These are phyloP conservation scores for Pogonocherus hispidulus DNA, from an alignment of 2,888 invertebrate genomes.

Conservation along the genomic window DNA sequence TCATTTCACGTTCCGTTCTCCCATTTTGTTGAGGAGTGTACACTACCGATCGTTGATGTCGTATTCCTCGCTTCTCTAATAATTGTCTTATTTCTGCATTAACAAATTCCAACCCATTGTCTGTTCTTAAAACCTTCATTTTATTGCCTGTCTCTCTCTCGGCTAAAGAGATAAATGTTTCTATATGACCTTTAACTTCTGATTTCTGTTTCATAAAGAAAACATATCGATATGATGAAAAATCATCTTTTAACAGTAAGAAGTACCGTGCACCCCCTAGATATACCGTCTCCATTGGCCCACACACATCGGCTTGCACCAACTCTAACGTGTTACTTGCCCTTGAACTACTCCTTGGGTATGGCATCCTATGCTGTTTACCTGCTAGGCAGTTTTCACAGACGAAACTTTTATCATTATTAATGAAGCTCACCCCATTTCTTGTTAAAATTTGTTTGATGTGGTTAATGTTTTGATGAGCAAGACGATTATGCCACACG, in stretches of 20 bases:
- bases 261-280: not conserved
- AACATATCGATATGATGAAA: not conserved
- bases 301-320: not conserved
- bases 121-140: slow-evolving; percentile 21
- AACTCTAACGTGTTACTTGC: not conserved
- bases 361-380: not conserved
- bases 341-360: not conserved
- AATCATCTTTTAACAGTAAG: not conserved
- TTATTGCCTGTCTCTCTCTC: slow-evolving; percentile 19
- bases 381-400: too few species aligned
- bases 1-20: slow-evolving; percentile 15
- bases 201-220: slow-evolving; percentile 26
- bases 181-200: slow-evolving; percentile 3
- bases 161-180: slow-evolving; percentile 6
- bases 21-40: slow-evolving; percentile 32
- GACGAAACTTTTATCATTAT: not conserved
- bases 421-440: not conserved
- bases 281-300: not conserved
- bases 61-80: not conserved
- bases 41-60: slow-evolving; percentile 9
- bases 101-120: slow-evolving; percentile 21
- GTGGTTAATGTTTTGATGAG: not conserved
- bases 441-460: not conserved
- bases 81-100: slow-evolving; percentile 8
- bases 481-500: too few species aligned